A percentile compares a stretch with the other conserved stretches of the same genome.
phyloP scores from a whole-genome alignment of 2,113 vertebrate genomes.

The Bagarius yarrelli region DNA sequence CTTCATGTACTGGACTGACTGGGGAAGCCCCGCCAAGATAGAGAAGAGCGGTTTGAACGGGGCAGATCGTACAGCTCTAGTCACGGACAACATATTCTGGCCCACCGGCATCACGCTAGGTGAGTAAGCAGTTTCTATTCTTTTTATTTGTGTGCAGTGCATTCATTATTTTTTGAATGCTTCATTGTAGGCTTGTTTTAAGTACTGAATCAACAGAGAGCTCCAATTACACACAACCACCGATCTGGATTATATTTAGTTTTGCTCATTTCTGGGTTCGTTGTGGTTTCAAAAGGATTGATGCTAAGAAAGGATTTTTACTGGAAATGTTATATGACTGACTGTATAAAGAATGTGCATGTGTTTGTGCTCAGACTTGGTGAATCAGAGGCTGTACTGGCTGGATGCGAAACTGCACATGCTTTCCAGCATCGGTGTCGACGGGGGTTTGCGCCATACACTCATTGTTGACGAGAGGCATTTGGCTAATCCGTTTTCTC shows the following conservation, averaged over 20 bases:
- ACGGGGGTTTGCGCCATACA: conserved; percentile 69
- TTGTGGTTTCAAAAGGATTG: neutral
- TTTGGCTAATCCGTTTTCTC: conserved; percentile 75
- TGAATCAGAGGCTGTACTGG: conserved; percentile 84
- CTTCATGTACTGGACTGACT: conserved; percentile 92
- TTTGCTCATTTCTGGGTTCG: neutral
- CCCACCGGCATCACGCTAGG: conserved; percentile 81
- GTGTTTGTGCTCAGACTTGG: conserved; percentile 69
- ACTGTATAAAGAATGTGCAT: neutral
- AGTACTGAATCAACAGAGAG: neutral
- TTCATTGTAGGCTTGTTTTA: neutral
- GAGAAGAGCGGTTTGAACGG: conserved; percentile 86
- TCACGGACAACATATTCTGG: conserved; percentile 78
- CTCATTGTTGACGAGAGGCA: conserved; percentile 65
- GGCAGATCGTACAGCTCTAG: conserved; percentile 70
- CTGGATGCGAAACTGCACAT: conserved; percentile 85
- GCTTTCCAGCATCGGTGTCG: conserved; percentile 79
- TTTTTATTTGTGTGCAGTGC: neutral
- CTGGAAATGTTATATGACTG: neutral
- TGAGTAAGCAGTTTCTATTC: conserved; percentile 69
- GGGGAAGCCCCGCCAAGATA: conserved; percentile 80
- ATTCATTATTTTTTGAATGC: neutral
- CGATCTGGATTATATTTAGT: neutral
- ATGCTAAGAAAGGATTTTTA: neutral
- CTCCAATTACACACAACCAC: neutral